phyloP scores from a whole-genome alignment of 2,113 vertebrate species.

The Dascyllus trimaculatus region DNA sequence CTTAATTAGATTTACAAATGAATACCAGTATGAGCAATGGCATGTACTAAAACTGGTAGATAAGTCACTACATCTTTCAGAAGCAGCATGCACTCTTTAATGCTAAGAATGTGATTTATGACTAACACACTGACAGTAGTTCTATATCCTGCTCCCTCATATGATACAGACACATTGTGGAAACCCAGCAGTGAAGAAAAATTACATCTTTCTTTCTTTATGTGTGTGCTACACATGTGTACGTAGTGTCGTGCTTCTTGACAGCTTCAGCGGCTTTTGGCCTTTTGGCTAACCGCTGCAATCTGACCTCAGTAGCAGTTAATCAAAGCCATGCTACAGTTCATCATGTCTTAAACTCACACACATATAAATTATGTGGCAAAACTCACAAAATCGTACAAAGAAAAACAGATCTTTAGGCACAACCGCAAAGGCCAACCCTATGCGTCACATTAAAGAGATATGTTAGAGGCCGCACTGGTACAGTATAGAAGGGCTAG shows the following conservation, averaged over 20 bases:
- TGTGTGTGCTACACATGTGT: constrained; percentile 4
- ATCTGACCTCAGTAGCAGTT: constrained; percentile 50
- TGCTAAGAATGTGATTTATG: constrained; percentile 5
- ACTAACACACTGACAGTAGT: constrained; percentile 16
- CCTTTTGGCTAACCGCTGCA: constrained; percentile 54
- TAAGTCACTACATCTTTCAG: not conserved
- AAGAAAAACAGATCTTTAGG: not conserved
- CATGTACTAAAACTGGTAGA: too few relatives aligned
- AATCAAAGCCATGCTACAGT: constrained; percentile 55
- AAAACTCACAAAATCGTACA: constrained; percentile 5
- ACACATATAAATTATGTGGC: constrained; percentile 17
- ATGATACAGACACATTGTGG: not conserved
- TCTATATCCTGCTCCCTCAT: constrained; percentile 1
- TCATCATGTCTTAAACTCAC: constrained; percentile 32
- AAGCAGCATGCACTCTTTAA: not conserved
- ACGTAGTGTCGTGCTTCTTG: constrained; percentile 6
- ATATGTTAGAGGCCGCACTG: not conserved
- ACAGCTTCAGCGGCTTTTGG: constrained; percentile 29
- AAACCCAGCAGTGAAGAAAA: constrained; percentile 7
- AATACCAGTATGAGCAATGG: not conserved
- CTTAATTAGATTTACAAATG: not conserved
- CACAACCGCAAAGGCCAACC: constrained; percentile 13
- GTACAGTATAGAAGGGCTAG: not conserved
- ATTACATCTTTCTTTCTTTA: not conserved
- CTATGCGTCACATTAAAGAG: not conserved